These are phyloP conservation scores for Catagonus wagneri DNA, from an alignment of 2,113 vertebrate species.

Conservation along the genomic window DNA sequence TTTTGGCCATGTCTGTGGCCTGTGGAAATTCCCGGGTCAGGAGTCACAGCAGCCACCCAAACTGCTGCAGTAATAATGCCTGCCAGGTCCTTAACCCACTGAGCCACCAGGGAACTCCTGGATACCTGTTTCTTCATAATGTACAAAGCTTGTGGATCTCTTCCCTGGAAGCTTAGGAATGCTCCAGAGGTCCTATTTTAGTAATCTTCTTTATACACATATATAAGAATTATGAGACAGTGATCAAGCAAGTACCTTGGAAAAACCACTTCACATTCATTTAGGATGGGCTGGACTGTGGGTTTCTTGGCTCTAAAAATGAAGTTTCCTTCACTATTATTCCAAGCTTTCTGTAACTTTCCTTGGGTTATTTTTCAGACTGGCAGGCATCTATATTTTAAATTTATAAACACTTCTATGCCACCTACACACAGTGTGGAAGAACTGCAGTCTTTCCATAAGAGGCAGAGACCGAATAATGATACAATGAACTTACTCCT, in stretches of 20 bases:
- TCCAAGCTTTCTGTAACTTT: constrained; percentile 23
- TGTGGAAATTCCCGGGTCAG: too few species aligned
- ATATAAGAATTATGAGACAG: neutral
- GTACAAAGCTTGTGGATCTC: neutral
- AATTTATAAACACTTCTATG: neutral
- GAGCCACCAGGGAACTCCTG: too few species aligned
- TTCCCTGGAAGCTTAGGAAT: neutral
- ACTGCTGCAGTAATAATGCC: too few species aligned
- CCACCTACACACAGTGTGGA: neutral
- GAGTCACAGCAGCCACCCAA: too few species aligned
- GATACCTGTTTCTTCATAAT: neutral
- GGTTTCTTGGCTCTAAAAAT: neutral
- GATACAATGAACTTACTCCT: neutral
- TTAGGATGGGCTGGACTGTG: neutral
- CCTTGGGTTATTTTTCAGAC: neutral
- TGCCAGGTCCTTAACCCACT: too few species aligned
- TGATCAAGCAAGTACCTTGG: neutral
- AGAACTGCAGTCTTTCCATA: neutral
- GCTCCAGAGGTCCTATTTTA: neutral
- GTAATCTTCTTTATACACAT: neutral
- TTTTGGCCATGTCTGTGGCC: too few species aligned
- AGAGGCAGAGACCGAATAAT: neutral
- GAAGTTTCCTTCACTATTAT: constrained; percentile 15
- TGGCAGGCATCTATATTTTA: constrained; percentile 25
- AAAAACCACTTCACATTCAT: neutral